Evolutionary conservation across 2,888 invertebrate genomes (phyloP), one percentile per base, ranked within the genome.

Genomic region (Corbicula japonica): DNA sequence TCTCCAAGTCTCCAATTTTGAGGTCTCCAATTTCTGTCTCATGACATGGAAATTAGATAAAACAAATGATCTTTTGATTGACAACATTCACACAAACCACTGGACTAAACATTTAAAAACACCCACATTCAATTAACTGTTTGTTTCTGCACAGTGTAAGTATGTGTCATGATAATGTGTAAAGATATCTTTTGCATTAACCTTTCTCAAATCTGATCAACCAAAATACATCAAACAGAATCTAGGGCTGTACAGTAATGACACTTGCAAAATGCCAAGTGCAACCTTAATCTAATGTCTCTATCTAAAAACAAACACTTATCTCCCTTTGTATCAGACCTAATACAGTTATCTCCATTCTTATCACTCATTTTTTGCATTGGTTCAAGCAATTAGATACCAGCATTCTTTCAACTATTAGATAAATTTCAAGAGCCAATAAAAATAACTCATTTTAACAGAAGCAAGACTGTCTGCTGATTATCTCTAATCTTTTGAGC

Each of bases 361-460:
- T 2, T 21, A 38, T 56, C 32, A 34, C 56, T 10, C 12, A 41
- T 28, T 52, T 66, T 54, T 66, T 66, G 52, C n/a, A 52, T 23
- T 54, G 41, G 32, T 50, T 61, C 30, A 21, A 28, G 50, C 60
- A 35, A 54, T 50, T 18, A 50, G 68, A 50, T 68, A 66, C 26
- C 70, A 68, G 28, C 70, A 58, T 65, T 71, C 71, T 60, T 38
- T 15, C 38, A n/a, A 34, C 28, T 48, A 71, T 66, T 65, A 65
- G 71, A 41, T 66, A 66, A 76, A 58, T 56, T 52, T 18, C 46
- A 41, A 50, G 35, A 50, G 65, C 65, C 48, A 71, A 76, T 76
- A 76, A 76, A 76, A 71, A 63, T 69, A 69, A 28, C 70, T 70
- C 15, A 28, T 10, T 18, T 58, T 15, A 23, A 72, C 62, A 44